phyloP scores from a whole-genome alignment of 2,113 vertebrate genomes.

The Gorilla gorilla region DNA sequence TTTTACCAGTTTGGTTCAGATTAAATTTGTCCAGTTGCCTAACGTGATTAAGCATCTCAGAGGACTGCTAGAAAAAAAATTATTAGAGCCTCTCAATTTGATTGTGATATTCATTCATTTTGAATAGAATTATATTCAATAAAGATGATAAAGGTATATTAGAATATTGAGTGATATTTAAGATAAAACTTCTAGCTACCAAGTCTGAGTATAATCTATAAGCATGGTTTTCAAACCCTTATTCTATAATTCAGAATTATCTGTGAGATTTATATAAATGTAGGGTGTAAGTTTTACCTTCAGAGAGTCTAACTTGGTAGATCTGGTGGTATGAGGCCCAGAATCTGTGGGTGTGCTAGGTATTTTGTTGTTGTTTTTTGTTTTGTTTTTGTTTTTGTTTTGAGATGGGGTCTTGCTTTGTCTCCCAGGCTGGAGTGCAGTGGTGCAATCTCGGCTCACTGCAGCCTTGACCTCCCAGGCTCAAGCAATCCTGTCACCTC shows the following conservation, averaged over 20 bases:
- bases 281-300: neutral
- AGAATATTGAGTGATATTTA: neutral
- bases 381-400: neutral
- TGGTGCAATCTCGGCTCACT: no score
- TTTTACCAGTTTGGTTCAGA: neutral
- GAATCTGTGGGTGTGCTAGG: neutral
- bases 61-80: constrained; percentile 16
- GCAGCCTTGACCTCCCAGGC: no score
- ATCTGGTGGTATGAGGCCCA: neutral
- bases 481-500: no score
- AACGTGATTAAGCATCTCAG: neutral
- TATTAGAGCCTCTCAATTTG: neutral
- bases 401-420: no score
- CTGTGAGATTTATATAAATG: neutral
- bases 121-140: neutral
- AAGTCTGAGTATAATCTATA: neutral
- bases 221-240: constrained; percentile 11
- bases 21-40: neutral
- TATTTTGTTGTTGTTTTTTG: no score
- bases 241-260: neutral
- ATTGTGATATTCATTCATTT: constrained; percentile 35
- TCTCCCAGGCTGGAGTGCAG: no score
- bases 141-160: neutral
- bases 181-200: neutral
- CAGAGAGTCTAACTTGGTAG: neutral